These are phyloP conservation scores for Acyrthosiphon pisum DNA, from an alignment of 1,140 invertebrate species.

Conservation along the genomic window DNA sequence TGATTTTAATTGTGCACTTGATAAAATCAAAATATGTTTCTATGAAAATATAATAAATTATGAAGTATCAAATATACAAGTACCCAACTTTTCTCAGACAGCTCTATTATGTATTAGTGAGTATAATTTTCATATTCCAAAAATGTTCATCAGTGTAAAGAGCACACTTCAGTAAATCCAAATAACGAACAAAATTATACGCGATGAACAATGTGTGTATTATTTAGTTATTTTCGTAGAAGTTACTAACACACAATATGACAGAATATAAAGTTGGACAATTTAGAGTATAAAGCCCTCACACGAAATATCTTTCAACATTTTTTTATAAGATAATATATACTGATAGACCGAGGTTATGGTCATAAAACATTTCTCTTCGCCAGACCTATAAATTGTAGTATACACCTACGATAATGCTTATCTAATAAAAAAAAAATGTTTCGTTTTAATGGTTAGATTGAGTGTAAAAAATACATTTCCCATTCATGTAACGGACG, in stretches of 20 bases:
- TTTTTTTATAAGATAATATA: background rate
- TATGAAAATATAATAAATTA: background rate
- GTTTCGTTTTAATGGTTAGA: background rate
- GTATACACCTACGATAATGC: background rate
- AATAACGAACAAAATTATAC: background rate
- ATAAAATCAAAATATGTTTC: background rate
- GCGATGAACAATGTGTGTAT: background rate
- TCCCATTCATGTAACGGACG: background rate
- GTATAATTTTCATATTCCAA: background rate
- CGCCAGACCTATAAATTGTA: background rate
- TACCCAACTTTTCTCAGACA: background rate
- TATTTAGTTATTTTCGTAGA: background rate
- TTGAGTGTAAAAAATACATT: background rate
- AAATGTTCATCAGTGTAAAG: background rate
- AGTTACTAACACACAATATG: background rate
- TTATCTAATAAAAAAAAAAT: background rate
- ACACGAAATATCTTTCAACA: background rate
- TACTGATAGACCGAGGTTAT: background rate
- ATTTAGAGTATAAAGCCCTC: background rate
- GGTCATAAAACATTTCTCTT: background rate
- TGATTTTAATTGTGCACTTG: background rate
- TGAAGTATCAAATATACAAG: background rate
- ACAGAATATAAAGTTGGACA: background rate
- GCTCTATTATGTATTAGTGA: background rate
- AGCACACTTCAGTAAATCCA: background rate